Evolutionary conservation across 2,113 vertebrate genomes (phyloP).

Genomic region (Numida meleagris): DNA sequence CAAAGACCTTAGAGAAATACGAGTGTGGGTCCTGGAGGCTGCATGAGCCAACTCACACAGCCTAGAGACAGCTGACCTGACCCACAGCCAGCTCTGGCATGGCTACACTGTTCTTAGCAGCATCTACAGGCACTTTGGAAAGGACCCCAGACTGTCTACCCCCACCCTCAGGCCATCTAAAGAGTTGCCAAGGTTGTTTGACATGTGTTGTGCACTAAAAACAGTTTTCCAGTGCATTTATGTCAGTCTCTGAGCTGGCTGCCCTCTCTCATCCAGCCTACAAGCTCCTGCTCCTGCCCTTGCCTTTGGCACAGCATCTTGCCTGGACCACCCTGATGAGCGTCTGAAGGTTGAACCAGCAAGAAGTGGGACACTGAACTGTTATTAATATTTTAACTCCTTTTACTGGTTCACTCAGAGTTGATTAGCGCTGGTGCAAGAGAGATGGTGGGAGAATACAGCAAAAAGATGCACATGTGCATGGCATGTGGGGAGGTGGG

Average conservation of each 20-base stretch:
- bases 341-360: neutral
- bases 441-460: neutral
- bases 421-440: neutral
- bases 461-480: neutral
- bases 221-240: neutral
- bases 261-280: neutral
- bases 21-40: fast-evolving
- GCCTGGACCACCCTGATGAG: neutral
- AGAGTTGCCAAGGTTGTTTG: neutral
- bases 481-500: neutral
- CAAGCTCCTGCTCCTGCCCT: neutral
- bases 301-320: neutral
- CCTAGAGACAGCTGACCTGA: neutral
- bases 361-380: neutral
- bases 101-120: neutral
- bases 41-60: neutral
- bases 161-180: fast-evolving
- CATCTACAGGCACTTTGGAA: neutral
- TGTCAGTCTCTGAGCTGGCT: neutral
- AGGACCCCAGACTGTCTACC: neutral
- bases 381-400: neutral
- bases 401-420: neutral
- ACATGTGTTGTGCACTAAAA: neutral
- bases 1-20: neutral
- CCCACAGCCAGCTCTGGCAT: neutral